A percentile compares a stretch with the other conserved stretches of the same genome.
Evolutionary conservation across 2,113 vertebrate genomes (phyloP).

Genomic region (Pontoporia blainvillei): DNA sequence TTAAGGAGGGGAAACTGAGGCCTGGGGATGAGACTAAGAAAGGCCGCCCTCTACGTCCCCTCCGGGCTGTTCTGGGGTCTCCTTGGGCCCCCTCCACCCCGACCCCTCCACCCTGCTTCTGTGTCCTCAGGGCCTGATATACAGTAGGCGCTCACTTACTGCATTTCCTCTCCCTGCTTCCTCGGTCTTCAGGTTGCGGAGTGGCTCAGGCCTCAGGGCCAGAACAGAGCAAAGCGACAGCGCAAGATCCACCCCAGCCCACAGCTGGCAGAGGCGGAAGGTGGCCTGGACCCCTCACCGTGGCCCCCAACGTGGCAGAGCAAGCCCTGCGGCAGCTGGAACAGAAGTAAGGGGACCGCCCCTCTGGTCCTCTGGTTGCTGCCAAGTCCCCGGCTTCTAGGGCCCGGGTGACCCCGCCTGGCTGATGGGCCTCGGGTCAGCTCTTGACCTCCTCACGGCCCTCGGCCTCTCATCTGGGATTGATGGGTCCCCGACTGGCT

Average conservation of each 20-base stretch:
- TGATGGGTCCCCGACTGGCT: background rate
- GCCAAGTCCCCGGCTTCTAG: background rate
- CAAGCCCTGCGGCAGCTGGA: background rate
- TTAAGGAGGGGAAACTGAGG: background rate
- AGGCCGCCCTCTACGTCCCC: too few relatives aligned
- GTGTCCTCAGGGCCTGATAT: background rate
- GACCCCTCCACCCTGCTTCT: background rate
- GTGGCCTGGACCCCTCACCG: background rate
- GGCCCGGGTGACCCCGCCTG: rapidly evolving
- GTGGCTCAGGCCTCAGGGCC: background rate
- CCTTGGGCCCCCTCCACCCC: background rate
- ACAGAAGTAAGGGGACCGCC: background rate
- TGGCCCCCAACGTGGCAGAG: background rate
- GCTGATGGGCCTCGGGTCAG: background rate
- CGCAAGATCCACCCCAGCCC: background rate
- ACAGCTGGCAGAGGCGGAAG: background rate
- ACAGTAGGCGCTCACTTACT: background rate
- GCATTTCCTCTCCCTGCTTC: background rate
- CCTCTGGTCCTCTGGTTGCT: background rate
- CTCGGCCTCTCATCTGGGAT: background rate
- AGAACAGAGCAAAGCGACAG: background rate
- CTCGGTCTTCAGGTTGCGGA: background rate
- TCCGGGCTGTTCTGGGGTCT: background rate
- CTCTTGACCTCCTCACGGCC: background rate
- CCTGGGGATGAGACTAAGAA: background rate